These are phyloP conservation scores for Ennomos quercinarius DNA, from an alignment of 2,888 invertebrate species.

Conservation along the genomic window DNA sequence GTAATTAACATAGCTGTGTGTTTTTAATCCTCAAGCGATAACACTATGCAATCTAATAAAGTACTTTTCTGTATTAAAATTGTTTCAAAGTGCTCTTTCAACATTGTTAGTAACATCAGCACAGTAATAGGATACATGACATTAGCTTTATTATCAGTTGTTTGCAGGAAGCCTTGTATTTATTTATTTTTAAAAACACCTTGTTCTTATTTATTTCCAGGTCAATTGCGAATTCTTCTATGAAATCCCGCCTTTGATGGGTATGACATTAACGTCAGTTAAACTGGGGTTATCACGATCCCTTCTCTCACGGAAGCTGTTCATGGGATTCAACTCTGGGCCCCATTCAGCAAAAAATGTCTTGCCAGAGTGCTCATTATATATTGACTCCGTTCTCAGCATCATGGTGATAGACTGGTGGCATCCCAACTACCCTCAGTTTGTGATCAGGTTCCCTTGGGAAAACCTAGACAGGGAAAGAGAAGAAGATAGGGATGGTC, in stretches of 20 bases:
- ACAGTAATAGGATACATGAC: too few species aligned
- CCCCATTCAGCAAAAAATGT: constrained; percentile 58
- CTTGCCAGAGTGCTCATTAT: constrained; percentile 62
- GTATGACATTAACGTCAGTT: constrained; percentile 84
- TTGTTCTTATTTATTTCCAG: constrained; percentile 57
- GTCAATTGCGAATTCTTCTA: constrained; percentile 84
- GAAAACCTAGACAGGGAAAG: constrained; percentile 10
- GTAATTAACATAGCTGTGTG: too few species aligned
- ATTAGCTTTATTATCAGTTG: too few species aligned
- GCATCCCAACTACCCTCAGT: constrained; percentile 60
- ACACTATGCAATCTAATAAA: too few species aligned
- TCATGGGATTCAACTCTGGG: constrained; percentile 80
- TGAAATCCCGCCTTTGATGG: constrained; percentile 85
- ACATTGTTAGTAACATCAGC: too few species aligned
- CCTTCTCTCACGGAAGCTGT: constrained; percentile 79
- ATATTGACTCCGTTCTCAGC: constrained; percentile 65
- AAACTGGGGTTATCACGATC: constrained; percentile 81
- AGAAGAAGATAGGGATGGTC: constrained; percentile 59
- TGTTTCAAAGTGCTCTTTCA: too few species aligned
- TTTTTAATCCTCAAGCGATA: too few species aligned
- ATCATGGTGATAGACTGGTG: constrained; percentile 65
- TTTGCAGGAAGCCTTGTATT: too few species aligned
- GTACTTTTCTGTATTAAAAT: too few species aligned
- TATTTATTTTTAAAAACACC: neutral
- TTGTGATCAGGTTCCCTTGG: constrained; percentile 57